Evolutionary conservation across 2,797 vertebrate genomes (phyloP).

Genomic region (Rousettus madagascariensis): DNA sequence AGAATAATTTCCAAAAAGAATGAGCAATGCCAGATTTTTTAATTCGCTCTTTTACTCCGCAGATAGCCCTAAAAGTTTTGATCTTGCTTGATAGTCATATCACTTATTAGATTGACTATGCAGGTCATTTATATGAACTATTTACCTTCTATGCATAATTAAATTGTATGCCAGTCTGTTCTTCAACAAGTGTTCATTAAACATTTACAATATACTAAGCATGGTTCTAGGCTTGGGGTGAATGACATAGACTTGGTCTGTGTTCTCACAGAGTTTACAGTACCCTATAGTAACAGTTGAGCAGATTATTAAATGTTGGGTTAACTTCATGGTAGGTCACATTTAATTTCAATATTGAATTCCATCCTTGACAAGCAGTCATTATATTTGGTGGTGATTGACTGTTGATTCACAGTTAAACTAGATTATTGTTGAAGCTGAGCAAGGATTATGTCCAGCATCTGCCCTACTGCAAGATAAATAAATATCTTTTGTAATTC

Average conservation of each 20-base stretch:
- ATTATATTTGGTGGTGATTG: slow-evolving; percentile 7
- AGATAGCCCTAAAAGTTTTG: background rate
- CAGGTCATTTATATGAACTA: background rate
- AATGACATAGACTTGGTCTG: background rate
- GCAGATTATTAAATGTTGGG: background rate
- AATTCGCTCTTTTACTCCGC: background rate
- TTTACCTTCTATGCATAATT: background rate
- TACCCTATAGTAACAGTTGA: background rate
- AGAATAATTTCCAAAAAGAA: background rate
- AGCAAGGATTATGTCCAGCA: background rate
- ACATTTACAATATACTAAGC: background rate
- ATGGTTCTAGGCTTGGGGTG: background rate
- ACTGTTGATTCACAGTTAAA: background rate
- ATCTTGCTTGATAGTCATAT: background rate
- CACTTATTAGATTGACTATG: background rate
- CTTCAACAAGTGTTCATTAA: background rate
- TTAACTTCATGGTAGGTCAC: slow-evolving; percentile 4
- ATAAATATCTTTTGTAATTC: background rate
- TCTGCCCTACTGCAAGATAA: background rate
- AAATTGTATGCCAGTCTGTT: background rate
- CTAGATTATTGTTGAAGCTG: background rate
- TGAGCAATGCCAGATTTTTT: background rate
- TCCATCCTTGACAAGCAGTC: background rate
- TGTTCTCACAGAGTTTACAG: background rate
- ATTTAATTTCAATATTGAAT: background rate